Conservation (phyloP, 2,797 vertebrate species). For the Sebastolobus altivelis region DNA sequence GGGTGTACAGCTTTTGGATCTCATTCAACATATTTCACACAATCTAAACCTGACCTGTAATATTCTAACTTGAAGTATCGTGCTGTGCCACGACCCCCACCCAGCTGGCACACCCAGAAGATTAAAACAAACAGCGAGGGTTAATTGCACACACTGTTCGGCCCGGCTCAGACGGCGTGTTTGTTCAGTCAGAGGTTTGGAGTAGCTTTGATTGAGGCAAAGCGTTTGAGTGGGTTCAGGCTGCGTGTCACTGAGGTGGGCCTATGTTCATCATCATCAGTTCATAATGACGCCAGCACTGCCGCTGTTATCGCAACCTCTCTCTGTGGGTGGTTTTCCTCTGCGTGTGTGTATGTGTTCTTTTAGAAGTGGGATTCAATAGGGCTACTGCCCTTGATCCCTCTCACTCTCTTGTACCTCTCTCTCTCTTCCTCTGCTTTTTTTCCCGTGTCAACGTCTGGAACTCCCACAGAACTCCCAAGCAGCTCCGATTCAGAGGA, state of each 20-base stretch:
- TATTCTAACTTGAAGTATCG: neutral
- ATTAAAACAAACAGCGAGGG: conserved; percentile 53
- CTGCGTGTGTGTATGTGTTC: conserved; percentile 28
- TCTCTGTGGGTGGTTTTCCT: conserved; percentile 76
- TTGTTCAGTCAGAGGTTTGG: conserved; percentile 61
- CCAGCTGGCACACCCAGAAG: conserved; percentile 38
- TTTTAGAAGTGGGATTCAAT: conserved; percentile 62
- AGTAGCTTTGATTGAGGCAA: conserved; percentile 62
- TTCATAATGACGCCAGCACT: conserved; percentile 64
- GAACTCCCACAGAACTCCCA: conserved; percentile 83
- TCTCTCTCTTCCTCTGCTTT: conserved; percentile 54
- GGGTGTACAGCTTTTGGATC: too few relatives aligned
- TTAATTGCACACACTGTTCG: conserved; percentile 32
- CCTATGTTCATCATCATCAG: conserved; percentile 61
- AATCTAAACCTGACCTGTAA: neutral
- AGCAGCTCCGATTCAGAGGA: conserved; percentile 78
- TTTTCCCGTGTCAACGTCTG: conserved; percentile 70
- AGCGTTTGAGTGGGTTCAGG: conserved; percentile 55
- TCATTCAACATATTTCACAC: neutral
- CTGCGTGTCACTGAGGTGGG: conserved; percentile 61
- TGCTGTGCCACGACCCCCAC: conserved; percentile 12
- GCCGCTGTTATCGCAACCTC: conserved; percentile 58
- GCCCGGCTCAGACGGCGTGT: conserved; percentile 43
- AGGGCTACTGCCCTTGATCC: conserved; percentile 70
- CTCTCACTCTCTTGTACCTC: conserved; percentile 59